A percentile compares a stretch with the other conserved stretches of the same genome.
These are phyloP conservation scores for Acanthurus leucopareius DNA, from an alignment of 2,797 vertebrate species.

Conservation along the genomic window DNA sequence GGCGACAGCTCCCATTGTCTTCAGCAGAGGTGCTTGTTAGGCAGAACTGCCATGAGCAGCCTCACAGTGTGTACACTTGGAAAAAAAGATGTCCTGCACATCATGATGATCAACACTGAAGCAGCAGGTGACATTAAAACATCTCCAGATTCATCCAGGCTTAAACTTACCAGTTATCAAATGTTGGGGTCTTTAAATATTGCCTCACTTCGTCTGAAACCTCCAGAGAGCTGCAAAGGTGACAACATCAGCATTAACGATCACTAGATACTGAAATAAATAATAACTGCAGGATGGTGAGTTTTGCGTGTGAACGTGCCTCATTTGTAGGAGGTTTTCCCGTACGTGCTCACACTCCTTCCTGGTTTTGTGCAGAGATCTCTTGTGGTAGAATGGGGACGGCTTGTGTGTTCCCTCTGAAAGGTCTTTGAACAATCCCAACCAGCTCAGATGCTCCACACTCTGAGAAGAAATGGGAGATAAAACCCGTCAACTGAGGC, in stretches of 20 bases:
- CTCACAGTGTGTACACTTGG: background rate
- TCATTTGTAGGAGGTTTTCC: constrained; percentile 87
- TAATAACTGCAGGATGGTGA: background rate
- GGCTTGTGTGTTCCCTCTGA: constrained; percentile 84
- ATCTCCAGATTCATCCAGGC: background rate
- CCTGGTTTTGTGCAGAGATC: constrained; percentile 81
- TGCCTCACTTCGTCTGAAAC: constrained; percentile 87
- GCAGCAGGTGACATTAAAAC: background rate
- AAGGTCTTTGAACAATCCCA: constrained; percentile 87
- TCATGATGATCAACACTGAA: background rate
- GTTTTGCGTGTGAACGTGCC: constrained; percentile 58
- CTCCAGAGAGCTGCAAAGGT: constrained; percentile 81
- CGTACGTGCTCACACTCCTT: constrained; percentile 86
- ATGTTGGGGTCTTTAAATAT: constrained; percentile 88
- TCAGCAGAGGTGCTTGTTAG: constrained; percentile 56
- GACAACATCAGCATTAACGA: background rate
- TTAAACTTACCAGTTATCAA: constrained; percentile 86
- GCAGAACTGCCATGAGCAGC: constrained; percentile 15
- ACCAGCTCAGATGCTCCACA: constrained; percentile 88
- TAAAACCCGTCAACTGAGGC: background rate
- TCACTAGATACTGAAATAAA: background rate
- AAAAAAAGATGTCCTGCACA: constrained; percentile 37
- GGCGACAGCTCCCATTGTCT: constrained; percentile 49
- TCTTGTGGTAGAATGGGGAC: constrained; percentile 87
- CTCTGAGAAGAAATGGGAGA: constrained; percentile 63